Base-by-base conservation (phyloP, 2,797 vertebrate genomes). In the Xiphophorus birchmanni region DNA sequence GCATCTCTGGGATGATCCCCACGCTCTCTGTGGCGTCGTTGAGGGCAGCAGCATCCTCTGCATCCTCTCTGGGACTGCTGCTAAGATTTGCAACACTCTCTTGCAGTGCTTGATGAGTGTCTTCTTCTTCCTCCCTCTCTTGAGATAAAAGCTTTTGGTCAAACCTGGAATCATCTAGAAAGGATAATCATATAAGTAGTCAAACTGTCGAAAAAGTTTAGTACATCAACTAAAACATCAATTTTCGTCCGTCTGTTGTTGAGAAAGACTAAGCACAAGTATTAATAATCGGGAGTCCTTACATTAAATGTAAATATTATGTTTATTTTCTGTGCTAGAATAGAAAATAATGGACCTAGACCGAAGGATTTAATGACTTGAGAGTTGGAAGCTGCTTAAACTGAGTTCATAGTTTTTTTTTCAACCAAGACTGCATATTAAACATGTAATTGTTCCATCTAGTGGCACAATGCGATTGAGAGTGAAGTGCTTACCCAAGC, bases 401-500 rank as follows among this genome's bases (percentile, higher is more conserved):
- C 15, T 1, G 5, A 37, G 52, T 45, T 75, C 9, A 21, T 76
- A 74, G 60, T 45, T 52, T 80, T 58, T 73, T 79, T 60, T 73
- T 77, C 17, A 76, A 74, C 1, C n/a, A 6, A 40, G 44, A 12
- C 42, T 63, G 13, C 42, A 71, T 52, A 78, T 26, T 76, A 76
- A 85, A 71, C 58, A 74, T 47, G 8, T 77, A 71, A 82, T 75
- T 79, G 80, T 15, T 54, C 42, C 18, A 71, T 80, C 86, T 35
- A 80, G 74, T 54, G 18, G 76, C 48, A 76, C 29, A 73, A 37
- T 83, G 32, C 21, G 78, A 82, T 82, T 54, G 54, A 6, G 26
- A 82, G 44, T 47, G 23, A 77, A 35, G 29, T 74, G 84, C 92
- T 89, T 82, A 94, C 93, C 91, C 1, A 90, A 76, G 87, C 86